A percentile compares a stretch with the other conserved stretches of the same genome.
Evolutionary conservation across 1,140 invertebrate genomes (phyloP).

Genomic region (Zaprionus taronus): DNA sequence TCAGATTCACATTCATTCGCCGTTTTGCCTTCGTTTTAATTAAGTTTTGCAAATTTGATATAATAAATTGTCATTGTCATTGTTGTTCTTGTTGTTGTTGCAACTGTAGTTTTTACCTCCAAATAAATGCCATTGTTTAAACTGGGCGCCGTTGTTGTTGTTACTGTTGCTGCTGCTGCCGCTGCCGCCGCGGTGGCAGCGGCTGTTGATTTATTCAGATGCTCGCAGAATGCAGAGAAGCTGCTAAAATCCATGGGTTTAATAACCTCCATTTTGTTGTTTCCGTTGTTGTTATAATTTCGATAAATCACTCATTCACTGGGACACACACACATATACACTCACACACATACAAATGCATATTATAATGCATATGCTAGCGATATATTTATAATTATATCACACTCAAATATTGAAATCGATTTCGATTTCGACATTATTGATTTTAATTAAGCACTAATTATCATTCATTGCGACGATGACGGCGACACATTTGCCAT

Average conservation of each 20-base stretch:
- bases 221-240: slow-evolving; percentile 82
- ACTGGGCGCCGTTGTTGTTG: slow-evolving; percentile 47
- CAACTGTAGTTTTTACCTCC: slow-evolving; percentile 57
- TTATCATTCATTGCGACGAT: slow-evolving; percentile 70
- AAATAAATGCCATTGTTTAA: slow-evolving; percentile 72
- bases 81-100: slow-evolving; percentile 36
- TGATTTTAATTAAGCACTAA: slow-evolving; percentile 82
- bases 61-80: slow-evolving; percentile 67
- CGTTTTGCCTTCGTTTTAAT: slow-evolving; percentile 69
- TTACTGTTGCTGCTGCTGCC: slow-evolving; percentile 28
- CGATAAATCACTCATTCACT: slow-evolving; percentile 1
- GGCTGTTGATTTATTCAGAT: slow-evolving; percentile 81
- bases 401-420: slow-evolving; percentile 51
- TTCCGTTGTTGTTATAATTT: slow-evolving; percentile 9
- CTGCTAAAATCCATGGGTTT: slow-evolving; percentile 84
- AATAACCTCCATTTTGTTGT: slow-evolving; percentile 80
- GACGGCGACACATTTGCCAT: slow-evolving; percentile 59
- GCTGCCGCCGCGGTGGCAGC: slow-evolving; percentile 45
- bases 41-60: slow-evolving; percentile 61
- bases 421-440: slow-evolving; percentile 73
- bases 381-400: slow-evolving; percentile 46
- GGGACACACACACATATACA: not conserved
- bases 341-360: not conserved
- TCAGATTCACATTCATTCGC: slow-evolving; percentile 50
- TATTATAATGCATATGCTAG: slow-evolving; percentile 25